Base-by-base conservation (phyloP, 2,113 vertebrate species). In the Oreocharis arfaki region DNA sequence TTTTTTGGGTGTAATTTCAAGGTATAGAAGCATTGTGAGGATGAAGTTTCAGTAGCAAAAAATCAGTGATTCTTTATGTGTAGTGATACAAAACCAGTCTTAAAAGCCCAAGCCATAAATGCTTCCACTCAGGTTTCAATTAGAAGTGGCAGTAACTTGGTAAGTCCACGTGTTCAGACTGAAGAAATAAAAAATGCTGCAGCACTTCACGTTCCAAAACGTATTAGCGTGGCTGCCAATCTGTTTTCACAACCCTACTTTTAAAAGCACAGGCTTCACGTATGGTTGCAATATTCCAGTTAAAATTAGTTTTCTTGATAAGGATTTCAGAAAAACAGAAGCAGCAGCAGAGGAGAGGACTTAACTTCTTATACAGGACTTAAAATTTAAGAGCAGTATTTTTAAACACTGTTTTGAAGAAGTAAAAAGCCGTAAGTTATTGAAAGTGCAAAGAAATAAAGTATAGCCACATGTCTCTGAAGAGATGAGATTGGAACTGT, bases 401-500 rank as follows among this genome's bases (percentile, higher is more conserved):
- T 93, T 93, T 84, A 91, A 96, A 79, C 52, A 30, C 37, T 55
- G 73, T 60, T 92, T 87, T 78, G 67, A 92, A 81, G 60, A 92
- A 70, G 67, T 79, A 91, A 86, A 88, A 94, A 94, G 60, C 88
- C 65, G 77, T 59, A 41, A 37, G 56, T 84, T 96, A 91, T 47
- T 93, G 82, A 41, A 88, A 94, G 86, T 78, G 76, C 69, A 96
- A 90, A 95, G 96, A 96, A 94, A 95, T 92, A 94, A 95, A 94
- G 83, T 94, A 65, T 47, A 93, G 86, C 95, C 96, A 93, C 92
- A 94, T 90, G 92, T 90, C 84, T 95, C 91, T 42, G 76, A 95
- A 92, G 84, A 94, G 84, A 89, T 92, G 77, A 94, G 88, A 93
- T 95, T 97, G 96, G 95, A 97, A 96, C 95, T 94, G 93, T 93